Evolutionary conservation across 2,113 vertebrate species (phyloP).

Genomic region (Leucosticte australis): DNA sequence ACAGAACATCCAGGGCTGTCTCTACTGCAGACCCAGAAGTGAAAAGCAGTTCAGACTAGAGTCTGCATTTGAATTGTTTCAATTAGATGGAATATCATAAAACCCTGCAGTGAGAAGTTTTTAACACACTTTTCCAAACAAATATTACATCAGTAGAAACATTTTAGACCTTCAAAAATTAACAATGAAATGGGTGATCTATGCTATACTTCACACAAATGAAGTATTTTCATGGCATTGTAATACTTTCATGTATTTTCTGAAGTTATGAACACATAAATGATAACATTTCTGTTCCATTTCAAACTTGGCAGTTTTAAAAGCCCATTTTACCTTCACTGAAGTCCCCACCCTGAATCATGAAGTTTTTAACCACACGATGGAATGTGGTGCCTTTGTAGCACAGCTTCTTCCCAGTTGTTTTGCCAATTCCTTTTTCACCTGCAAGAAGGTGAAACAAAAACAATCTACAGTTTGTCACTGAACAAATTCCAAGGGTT

Average conservation of each 20-base stretch:
- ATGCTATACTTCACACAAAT: neutral
- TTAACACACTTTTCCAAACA: neutral
- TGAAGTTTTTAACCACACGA: constrained; percentile 98
- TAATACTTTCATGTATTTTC: neutral
- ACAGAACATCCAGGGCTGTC: neutral
- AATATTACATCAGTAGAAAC: neutral
- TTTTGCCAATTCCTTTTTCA: constrained; percentile 93
- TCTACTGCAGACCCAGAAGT: neutral
- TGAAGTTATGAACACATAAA: neutral
- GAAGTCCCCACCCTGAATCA: constrained; percentile 99
- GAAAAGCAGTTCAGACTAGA: neutral
- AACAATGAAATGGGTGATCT: neutral
- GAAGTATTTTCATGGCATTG: neutral
- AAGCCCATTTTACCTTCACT: constrained; percentile 85
- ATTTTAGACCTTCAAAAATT: neutral
- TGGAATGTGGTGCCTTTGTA: constrained; percentile 99
- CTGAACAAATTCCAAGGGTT: neutral
- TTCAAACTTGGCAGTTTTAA: neutral
- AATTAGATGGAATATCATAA: neutral
- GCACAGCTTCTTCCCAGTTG: constrained; percentile 94
- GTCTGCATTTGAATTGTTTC: neutral
- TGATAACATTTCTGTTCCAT: neutral
- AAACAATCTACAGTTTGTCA: neutral
- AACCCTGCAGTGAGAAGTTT: neutral
- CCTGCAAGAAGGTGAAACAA: constrained; percentile 72